Evolutionary conservation across 2,888 invertebrate species (phyloP).

Genomic region (Dasypolia templi): DNA sequence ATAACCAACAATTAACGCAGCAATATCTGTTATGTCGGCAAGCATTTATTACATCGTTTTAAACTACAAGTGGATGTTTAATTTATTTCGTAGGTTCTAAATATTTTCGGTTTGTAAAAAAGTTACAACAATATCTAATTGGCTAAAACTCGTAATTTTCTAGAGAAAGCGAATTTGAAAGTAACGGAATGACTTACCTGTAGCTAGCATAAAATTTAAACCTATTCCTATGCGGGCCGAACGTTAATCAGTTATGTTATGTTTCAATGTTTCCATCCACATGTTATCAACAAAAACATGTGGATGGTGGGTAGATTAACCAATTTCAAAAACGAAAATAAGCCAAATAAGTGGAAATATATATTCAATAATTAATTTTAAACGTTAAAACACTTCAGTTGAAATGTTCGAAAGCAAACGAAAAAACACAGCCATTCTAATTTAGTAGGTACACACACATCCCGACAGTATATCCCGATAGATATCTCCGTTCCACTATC

Average conservation of each 20-base stretch:
- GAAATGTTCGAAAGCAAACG: not conserved
- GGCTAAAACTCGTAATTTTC: conserved; percentile 14
- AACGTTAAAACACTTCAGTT: not conserved
- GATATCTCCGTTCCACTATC: conserved; percentile 38
- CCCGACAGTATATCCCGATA: not conserved
- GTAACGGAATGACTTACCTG: conserved; percentile 53
- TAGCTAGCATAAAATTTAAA: conserved; percentile 61
- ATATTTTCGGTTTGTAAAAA: conserved; percentile 18
- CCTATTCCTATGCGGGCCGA: conserved; percentile 67
- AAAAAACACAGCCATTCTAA: not conserved
- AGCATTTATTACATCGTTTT: conserved; percentile 16
- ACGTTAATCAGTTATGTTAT: conserved; percentile 64
- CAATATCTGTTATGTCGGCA: not conserved
- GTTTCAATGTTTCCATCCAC: too few relatives aligned
- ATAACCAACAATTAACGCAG: not conserved
- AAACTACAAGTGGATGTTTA: not conserved
- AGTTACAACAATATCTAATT: conserved; percentile 8
- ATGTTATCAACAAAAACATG: not conserved
- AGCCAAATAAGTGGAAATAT: not conserved
- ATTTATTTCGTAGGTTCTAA: conserved; percentile 8
- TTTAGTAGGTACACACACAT: conserved; percentile 3
- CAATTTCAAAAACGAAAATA: not conserved
- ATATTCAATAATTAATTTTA: not conserved
- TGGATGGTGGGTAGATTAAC: too few relatives aligned
- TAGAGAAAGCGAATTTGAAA: conserved; percentile 27